Evolutionary conservation across 2,797 vertebrate genomes (phyloP).

Genomic region (Calcarius lapponicus): DNA sequence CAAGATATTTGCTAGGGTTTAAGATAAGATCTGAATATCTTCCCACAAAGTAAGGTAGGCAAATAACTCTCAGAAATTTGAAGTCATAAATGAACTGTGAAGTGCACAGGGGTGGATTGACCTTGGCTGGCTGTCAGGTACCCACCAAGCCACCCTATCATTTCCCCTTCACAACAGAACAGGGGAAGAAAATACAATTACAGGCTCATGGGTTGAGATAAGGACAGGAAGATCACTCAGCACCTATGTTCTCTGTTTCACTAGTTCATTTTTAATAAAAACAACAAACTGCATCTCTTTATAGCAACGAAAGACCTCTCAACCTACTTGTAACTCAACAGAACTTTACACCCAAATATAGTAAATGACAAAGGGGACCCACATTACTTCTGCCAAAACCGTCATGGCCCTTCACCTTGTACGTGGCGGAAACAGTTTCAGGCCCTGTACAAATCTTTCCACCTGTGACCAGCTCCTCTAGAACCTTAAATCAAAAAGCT

Average conservation of each 20-base stretch:
- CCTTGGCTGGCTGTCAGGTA: background rate
- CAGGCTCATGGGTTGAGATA: background rate
- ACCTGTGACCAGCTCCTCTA: background rate
- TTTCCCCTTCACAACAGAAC: background rate
- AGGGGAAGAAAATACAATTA: background rate
- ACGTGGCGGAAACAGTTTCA: background rate
- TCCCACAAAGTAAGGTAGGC: background rate
- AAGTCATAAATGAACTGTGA: background rate
- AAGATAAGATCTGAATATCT: background rate
- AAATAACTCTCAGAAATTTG: background rate
- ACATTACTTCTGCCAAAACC: background rate
- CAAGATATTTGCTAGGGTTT: background rate
- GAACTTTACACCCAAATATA: background rate
- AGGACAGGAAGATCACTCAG: background rate
- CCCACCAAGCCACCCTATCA: background rate
- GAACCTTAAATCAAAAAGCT: background rate
- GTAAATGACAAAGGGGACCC: background rate
- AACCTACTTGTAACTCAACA: background rate
- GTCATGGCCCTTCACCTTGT: background rate
- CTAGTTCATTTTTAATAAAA: background rate
- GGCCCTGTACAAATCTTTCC: background rate
- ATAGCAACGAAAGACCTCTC: background rate
- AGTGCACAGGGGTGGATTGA: background rate
- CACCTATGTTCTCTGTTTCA: background rate
- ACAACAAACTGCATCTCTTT: background rate